phyloP scores from a whole-genome alignment of 2,888 invertebrate genomes.

The Sepiola atlantica region DNA sequence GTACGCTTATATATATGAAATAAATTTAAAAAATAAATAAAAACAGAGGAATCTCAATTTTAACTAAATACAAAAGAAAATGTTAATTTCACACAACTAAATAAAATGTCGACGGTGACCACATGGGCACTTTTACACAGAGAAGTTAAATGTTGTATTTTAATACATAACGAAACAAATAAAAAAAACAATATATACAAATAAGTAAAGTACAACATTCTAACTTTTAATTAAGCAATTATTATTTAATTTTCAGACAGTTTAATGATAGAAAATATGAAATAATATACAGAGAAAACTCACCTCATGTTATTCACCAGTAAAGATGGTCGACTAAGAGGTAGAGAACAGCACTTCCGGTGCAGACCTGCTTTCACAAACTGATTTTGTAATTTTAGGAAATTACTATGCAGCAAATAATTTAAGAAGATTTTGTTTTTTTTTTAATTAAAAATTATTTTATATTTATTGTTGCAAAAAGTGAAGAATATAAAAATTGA shows the following conservation, averaged over 20 bases:
- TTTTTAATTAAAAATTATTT: too few relatives aligned
- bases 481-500: neutral
- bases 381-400: neutral
- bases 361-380: neutral
- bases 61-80: neutral
- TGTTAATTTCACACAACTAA: neutral
- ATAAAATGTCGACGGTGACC: neutral
- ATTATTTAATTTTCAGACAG: neutral
- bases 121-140: neutral
- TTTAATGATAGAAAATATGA: neutral
- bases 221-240: neutral
- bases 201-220: neutral
- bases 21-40: too few relatives aligned
- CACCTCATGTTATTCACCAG: neutral
- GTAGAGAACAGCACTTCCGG: neutral
- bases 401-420: neutral
- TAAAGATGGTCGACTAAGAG: neutral
- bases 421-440: too few relatives aligned
- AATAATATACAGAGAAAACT: neutral
- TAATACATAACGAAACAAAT: neutral
- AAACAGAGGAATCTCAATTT: neutral
- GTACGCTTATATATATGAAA: neutral
- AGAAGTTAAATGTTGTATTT: neutral
- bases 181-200: neutral
- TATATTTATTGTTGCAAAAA: neutral